Percentiles rank a stretch among this genome's conserved stretches.
These are phyloP conservation scores for Rhingia campestris DNA, from an alignment of 2,888 invertebrate species.

Conservation along the genomic window DNA sequence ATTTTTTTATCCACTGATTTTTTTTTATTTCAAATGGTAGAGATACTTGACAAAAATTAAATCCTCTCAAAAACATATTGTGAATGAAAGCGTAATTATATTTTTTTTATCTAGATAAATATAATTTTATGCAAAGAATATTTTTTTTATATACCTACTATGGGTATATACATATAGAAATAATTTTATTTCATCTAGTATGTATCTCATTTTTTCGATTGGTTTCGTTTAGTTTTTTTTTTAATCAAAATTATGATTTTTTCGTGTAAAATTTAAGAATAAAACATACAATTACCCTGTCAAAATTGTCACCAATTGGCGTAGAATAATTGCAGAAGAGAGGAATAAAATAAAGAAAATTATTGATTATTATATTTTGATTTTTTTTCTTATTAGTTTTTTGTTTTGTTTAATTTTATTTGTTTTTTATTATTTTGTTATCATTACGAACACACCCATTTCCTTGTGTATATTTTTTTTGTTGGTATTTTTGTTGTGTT, in stretches of 20 bases:
- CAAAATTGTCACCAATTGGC: conserved; percentile 28
- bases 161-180: conserved; percentile 5
- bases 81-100: conserved; percentile 72
- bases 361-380: conserved; percentile 6
- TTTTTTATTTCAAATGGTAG: conserved; percentile 53
- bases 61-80: conserved; percentile 58
- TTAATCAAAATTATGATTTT: conserved; percentile 8
- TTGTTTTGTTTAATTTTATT: conserved; percentile 8
- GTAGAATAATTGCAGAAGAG: conserved; percentile 47
- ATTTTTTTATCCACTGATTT: conserved; percentile 57
- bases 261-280: neutral
- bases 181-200: conserved; percentile 1
- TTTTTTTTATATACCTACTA: neutral
- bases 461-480: conserved; percentile 21
- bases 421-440: conserved; percentile 12
- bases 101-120: conserved; percentile 29
- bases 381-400: neutral
- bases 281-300: neutral
- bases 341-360: conserved; percentile 18
- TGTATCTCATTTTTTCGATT: neutral
- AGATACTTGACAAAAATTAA: conserved; percentile 51
- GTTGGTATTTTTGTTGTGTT: conserved; percentile 10
- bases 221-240: conserved; percentile 21
- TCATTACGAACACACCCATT: conserved; percentile 2
- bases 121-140: conserved; percentile 26